Conservation (phyloP, 2,888 invertebrate species). For the Lagria hirta region DNA sequence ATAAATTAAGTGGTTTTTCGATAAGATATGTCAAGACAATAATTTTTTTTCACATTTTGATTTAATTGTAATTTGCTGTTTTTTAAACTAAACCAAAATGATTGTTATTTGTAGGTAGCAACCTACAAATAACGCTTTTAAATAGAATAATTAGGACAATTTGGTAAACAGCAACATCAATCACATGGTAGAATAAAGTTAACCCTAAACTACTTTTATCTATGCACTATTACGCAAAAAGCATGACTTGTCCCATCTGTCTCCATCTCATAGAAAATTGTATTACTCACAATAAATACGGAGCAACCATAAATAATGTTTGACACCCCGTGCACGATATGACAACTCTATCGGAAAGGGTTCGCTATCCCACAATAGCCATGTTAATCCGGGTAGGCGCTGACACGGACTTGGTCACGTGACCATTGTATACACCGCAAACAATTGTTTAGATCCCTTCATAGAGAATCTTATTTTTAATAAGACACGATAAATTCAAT, state of each 20-base stretch:
- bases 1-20: too few species aligned
- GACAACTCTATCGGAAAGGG: slow-evolving; percentile 50
- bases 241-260: slow-evolving; percentile 45
- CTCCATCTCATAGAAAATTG: slow-evolving; percentile 31
- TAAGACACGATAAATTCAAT: too few species aligned
- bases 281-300: slow-evolving; percentile 39
- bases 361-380: slow-evolving; percentile 43
- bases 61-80: too few species aligned
- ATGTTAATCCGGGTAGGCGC: slow-evolving; percentile 44
- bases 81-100: too few species aligned
- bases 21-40: too few species aligned
- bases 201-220: slow-evolving; percentile 13
- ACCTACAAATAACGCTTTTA: too few species aligned
- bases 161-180: slow-evolving; percentile 19
- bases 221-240: slow-evolving; percentile 21
- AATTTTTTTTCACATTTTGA: too few species aligned
- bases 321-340: slow-evolving; percentile 35
- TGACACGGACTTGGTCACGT: slow-evolving; percentile 44
- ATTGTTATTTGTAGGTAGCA: too few species aligned
- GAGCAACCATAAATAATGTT: slow-evolving; percentile 39
- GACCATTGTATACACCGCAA: slow-evolving; percentile 40
- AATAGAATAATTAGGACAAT: too few species aligned
- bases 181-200: slow-evolving; percentile 7
- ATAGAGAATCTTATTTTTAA: too few species aligned
- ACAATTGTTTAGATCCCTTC: slow-evolving; percentile 31